Base-by-base conservation (phyloP, 2,888 invertebrate genomes). In the Drosophila prolongata region DNA sequence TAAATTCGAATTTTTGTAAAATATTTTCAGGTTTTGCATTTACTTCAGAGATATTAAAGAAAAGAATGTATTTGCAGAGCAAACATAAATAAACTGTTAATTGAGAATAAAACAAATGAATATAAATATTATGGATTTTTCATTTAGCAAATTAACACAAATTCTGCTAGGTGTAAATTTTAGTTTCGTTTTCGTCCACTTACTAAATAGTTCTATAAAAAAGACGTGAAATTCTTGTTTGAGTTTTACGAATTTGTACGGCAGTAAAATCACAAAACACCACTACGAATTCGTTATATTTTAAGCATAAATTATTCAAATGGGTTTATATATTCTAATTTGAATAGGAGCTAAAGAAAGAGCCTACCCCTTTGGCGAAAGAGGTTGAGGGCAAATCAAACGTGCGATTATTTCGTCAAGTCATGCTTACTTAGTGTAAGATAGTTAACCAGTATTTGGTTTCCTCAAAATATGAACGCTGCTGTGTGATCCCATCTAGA, bases 381-480 rank as follows among this genome's bases (percentile, higher is more conserved):
- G 30, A 52, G 6, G 2, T 11, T 27, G n/a, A n/a, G 6, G 8
- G 43, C 19, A 37, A 56, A 46, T 55, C 11, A 56, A 46, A 30
- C 34, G 10, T 1, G 3, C 44, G 10, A 27, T 37, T n/a, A n/a
- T 53, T 49, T 3, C 16, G 47, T 6, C 47, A 5, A 68, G 54
- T 68, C 69, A 69, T 42, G 58, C 69, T 69, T 69, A 67, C 37
- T 47, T 35, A 19, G 35, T 40, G 35, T 27, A 19, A 11, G 46
- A 24, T 47, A 35, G 38, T 27, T 38, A 69, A 69, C 68, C 59
- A 38, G 69, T 68, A 68, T 50, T 10, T 14, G 49, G 35, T 38
- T 59, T 38, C 50, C 59, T 69, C 11, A 47, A 50, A 40, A 35
- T 34, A 19, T 35, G 68, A 11, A 3, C 69, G 11, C 13, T 34